phyloP scores from a whole-genome alignment of 2,113 vertebrate species.

The Mobula birostris region DNA sequence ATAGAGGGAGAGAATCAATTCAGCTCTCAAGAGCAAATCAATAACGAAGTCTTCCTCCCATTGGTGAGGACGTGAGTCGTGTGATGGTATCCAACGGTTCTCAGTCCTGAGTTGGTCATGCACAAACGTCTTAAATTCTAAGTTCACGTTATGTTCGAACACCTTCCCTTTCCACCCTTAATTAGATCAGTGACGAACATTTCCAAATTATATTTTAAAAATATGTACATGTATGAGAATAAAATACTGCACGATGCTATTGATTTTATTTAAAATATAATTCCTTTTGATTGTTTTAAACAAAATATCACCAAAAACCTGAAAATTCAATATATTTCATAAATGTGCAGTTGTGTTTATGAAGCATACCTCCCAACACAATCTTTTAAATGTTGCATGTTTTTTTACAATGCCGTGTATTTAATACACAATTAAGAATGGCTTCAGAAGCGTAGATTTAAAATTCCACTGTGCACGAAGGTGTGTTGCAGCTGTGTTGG shows the following conservation, averaged over 20 bases:
- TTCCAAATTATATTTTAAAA: background rate
- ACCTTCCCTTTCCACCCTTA: background rate
- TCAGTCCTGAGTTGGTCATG: background rate
- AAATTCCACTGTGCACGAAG: background rate
- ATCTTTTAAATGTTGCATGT: constrained; percentile 16
- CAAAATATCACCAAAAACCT: background rate
- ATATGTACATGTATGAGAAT: background rate
- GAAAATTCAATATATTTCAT: background rate
- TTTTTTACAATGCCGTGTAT: background rate
- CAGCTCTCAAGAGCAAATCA: background rate
- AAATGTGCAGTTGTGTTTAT: background rate
- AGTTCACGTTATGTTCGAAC: too few relatives aligned
- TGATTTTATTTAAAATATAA: constrained; percentile 23
- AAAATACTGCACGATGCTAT: constrained; percentile 1
- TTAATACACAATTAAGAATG: background rate
- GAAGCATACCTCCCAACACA: background rate
- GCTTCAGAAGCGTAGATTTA: background rate
- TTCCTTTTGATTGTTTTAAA: background rate
- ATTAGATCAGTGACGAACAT: background rate
- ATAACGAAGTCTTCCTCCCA: background rate
- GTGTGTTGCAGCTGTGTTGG: background rate
- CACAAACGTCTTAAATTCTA: background rate
- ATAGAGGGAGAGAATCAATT: background rate
- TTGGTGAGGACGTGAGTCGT: background rate
- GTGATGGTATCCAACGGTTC: background rate